Percentiles rank a stretch among this genome's conserved stretches.
Conservation (phyloP, 2,888 invertebrate genomes). For the Laothoe populi region DNA sequence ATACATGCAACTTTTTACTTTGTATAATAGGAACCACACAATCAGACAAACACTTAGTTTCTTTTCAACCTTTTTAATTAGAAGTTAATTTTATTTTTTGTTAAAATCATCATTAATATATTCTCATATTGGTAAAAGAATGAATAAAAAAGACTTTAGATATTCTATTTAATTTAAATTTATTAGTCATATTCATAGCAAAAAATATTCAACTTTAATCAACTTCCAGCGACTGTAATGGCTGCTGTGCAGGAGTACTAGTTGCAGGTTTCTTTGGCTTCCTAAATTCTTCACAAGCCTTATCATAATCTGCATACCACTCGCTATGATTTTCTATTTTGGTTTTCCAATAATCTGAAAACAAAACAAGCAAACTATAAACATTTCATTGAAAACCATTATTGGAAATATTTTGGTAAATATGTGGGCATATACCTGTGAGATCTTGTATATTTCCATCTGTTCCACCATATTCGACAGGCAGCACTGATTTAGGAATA, state of each 20-base stretch:
- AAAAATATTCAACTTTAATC: background rate
- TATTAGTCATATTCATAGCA: no score
- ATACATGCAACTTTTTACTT: no score
- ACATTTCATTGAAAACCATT: no score
- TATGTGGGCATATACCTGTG: slow-evolving; percentile 59
- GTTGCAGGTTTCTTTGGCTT: background rate
- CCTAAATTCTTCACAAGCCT: slow-evolving; percentile 1
- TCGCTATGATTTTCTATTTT: slow-evolving; percentile 62
- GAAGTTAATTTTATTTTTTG: no score
- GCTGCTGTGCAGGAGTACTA: background rate
- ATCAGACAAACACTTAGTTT: no score
- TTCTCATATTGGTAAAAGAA: no score
- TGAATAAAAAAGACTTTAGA: no score
- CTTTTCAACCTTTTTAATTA: no score
- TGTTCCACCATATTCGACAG: slow-evolving; percentile 84
- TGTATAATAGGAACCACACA: no score
- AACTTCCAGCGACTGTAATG: background rate
- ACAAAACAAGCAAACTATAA: background rate
- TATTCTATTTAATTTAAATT: no score
- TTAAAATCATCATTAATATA: no score
- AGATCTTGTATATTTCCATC: slow-evolving; percentile 77
- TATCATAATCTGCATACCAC: slow-evolving; percentile 45
- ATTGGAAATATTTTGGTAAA: no score
- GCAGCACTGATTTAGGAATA: slow-evolving; percentile 79
- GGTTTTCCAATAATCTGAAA: slow-evolving; percentile 58